A percentile compares a stretch with the other conserved stretches of the same genome.
Evolutionary conservation across 1,140 invertebrate genomes (phyloP).

Genomic region (Nebria ingens): DNA sequence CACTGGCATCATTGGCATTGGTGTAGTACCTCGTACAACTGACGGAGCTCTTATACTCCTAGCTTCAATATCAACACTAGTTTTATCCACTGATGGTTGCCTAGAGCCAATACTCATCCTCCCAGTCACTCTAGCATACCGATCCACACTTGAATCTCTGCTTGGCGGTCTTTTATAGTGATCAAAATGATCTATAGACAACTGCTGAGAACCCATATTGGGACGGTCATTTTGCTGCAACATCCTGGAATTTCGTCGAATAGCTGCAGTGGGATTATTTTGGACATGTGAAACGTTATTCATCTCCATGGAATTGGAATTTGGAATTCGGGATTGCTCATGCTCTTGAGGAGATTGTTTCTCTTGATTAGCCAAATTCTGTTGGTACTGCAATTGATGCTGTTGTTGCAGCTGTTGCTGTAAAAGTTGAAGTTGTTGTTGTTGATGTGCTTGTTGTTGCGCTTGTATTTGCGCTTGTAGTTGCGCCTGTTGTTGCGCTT

Average conservation of each 20-base stretch:
- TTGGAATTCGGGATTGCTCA: conserved; percentile 26
- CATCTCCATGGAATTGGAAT: conserved; percentile 19
- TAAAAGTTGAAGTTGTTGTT: conserved; percentile 26
- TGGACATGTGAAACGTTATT: conserved; percentile 14
- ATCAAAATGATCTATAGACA: conserved; percentile 68
- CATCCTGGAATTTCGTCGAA: conserved; percentile 38
- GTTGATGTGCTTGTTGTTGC: conserved; percentile 4
- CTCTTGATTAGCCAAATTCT: conserved; percentile 11
- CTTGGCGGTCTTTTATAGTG: conserved; percentile 87
- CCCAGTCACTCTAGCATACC: conserved; percentile 55
- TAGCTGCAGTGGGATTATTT: background rate
- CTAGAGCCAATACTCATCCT: conserved; percentile 47
- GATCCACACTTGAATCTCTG: conserved; percentile 76
- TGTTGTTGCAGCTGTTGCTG: conserved; percentile 22
- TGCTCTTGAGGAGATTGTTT: conserved; percentile 25
- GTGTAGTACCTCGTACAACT: conserved; percentile 31
- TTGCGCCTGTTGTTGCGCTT: background rate
- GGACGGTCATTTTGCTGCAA: conserved; percentile 40
- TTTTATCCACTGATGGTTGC: conserved; percentile 63
- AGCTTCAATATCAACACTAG: conserved; percentile 35
- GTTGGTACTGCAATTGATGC: conserved; percentile 12
- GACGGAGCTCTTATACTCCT: conserved; percentile 33
- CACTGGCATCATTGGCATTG: conserved; percentile 31
- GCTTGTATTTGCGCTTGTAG: background rate
- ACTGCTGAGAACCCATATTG: conserved; percentile 39